Percentiles rank a stretch among this genome's conserved stretches.
These are phyloP conservation scores for Dynastes maya DNA, from an alignment of 2,888 invertebrate genomes.

Conservation along the genomic window DNA sequence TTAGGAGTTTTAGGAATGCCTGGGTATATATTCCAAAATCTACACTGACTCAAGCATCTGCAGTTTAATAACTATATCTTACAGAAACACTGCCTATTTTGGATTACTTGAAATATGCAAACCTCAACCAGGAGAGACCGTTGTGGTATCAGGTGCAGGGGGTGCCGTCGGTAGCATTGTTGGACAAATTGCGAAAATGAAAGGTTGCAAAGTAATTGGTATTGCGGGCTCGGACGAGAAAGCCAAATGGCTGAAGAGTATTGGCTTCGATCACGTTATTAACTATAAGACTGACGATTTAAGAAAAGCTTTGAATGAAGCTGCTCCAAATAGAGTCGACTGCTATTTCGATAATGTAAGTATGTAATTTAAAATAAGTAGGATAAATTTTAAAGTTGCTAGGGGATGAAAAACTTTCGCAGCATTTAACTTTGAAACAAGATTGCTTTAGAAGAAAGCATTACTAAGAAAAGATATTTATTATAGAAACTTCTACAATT, in stretches of 20 bases:
- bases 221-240: conserved; percentile 83
- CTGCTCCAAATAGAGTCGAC: conserved; percentile 71
- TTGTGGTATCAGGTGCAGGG: conserved; percentile 83
- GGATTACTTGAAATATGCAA: conserved; percentile 81
- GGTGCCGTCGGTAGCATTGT: conserved; percentile 86
- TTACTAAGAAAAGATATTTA: no score
- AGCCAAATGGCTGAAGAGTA: conserved; percentile 78
- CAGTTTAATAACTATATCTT: not conserved
- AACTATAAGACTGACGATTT: conserved; percentile 80
- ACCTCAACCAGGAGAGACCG: conserved; percentile 81
- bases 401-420: not conserved
- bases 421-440: no score
- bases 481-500: no score
- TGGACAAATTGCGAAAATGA: conserved; percentile 84
- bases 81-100: conserved; percentile 84
- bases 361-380: not conserved
- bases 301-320: conserved; percentile 73
- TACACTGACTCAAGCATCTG: not conserved
- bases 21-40: conserved; percentile 71
- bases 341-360: conserved; percentile 54
- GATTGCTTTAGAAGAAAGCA: no score
- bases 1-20: conserved; percentile 81
- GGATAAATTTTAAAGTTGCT: not conserved
- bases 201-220: conserved; percentile 82
- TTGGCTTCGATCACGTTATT: conserved; percentile 79